These are phyloP conservation scores for Himalopsyche phryganea DNA, from an alignment of 1,140 invertebrate genomes.

Conservation along the genomic window DNA sequence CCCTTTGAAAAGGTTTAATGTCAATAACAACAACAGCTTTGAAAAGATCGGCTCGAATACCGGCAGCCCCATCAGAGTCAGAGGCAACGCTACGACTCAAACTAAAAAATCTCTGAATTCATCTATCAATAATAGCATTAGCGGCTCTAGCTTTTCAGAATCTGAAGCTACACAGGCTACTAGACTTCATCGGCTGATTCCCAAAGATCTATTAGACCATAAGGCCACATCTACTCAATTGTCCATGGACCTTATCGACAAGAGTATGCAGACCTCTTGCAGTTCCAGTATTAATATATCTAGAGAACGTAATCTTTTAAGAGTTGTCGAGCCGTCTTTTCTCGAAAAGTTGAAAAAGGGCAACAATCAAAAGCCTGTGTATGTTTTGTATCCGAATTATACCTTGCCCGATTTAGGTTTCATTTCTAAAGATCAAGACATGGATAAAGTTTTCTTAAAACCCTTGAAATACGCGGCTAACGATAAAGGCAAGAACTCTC, in stretches of 20 bases:
- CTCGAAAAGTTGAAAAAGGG: slow-evolving; percentile 62
- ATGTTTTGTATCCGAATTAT: slow-evolving; percentile 89
- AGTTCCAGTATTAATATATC: slow-evolving; percentile 45
- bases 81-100: slow-evolving; percentile 37
- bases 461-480: slow-evolving; percentile 46
- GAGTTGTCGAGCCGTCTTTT: slow-evolving; percentile 63
- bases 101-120: slow-evolving; percentile 46
- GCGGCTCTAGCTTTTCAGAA: slow-evolving; percentile 53
- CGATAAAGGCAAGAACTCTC: slow-evolving; percentile 42
- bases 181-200: slow-evolving; percentile 44
- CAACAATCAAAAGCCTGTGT: slow-evolving; percentile 69
- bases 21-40: slow-evolving; percentile 50
- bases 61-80: slow-evolving; percentile 46
- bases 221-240: slow-evolving; percentile 55
- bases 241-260: slow-evolving; percentile 61
- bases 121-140: slow-evolving; percentile 49
- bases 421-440: slow-evolving; percentile 60
- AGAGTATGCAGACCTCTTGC: slow-evolving; percentile 68
- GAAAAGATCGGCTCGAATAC: slow-evolving; percentile 30
- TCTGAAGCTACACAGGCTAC: slow-evolving; percentile 52
- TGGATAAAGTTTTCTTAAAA: slow-evolving; percentile 61
- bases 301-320: slow-evolving; percentile 47
- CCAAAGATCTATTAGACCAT: slow-evolving; percentile 43
- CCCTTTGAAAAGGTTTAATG: slow-evolving; percentile 45
- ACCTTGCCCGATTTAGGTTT: slow-evolving; percentile 85